Evolutionary conservation across 2,888 invertebrate species (phyloP), one percentile per base, ranked within the genome.

Genomic region (Caenorhabditis sp.): DNA sequence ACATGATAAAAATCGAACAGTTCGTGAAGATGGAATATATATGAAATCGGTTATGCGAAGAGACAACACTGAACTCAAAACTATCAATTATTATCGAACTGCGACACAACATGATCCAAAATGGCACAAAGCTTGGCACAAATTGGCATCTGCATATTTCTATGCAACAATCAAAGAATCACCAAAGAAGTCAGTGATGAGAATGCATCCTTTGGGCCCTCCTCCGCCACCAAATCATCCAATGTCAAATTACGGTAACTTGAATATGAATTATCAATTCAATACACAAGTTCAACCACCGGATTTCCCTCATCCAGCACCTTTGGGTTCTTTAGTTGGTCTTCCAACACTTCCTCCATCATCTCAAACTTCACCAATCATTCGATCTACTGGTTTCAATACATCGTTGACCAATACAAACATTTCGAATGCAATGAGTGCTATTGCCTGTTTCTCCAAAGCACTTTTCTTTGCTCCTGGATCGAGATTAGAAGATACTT

Each of bases 81-180:
- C 90, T 21, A 84, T 90, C 52, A 85, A 88, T 58, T 93, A 93
- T 87, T 95, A 94, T 88, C 91, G 91, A 43, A 91, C 92, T n/a
- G 94, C 95, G 0, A 94, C 94, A 0, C 92, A 93, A 76, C 92
- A 93, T 79, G 93, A 95, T 83, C 91, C 92, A 0, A 92, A 92
- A 63, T 97, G 97, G 95, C 90, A 90, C 81, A 90, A 91, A 88
- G 97, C 97, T 0, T 99, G 97, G 97, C 97, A 99, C 89, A 92
- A 95, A 0, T 95, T 94, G 92, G 99, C 97, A 0, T 95, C 95
- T 87, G 95, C 95, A 92, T 97, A 97, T 89, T 99, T 95, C 87
- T 95, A 97, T 89, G 94, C 96, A 0, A 94, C 95, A 10, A 87
- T 92, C 84, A 92, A 92, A 49, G 63, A 69, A 12, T 59, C 70